Base-by-base conservation (phyloP, 2,888 invertebrate genomes). In the Trichacis sp. region DNA sequence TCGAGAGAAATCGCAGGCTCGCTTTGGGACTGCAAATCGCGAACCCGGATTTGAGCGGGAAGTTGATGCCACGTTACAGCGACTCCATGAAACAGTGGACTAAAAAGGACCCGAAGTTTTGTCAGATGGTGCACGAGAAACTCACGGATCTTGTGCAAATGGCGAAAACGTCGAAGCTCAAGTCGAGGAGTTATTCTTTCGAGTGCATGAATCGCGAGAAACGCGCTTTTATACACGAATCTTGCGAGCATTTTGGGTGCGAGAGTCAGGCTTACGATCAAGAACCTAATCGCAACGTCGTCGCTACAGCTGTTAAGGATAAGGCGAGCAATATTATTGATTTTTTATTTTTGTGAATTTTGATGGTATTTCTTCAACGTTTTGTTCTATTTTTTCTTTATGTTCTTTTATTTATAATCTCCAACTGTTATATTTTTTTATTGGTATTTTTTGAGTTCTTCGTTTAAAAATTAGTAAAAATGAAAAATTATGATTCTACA, bases 281-380 rank as follows among this genome's bases (percentile, higher is more conserved):
- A 15, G 97, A 97, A 80, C 98, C 98, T 0, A 96, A 97, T 82
- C 88, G 97, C 67, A 98, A 97, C 86, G 93, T 98, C 12, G 94
- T 96, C n/a, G 95, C 94, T 18, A 96, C 95, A 12, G 96, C 96
- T 49, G 89, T 89, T 59, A 91, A 87, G 82, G 93, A 92, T 73
- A 92, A 90, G 88, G 93, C 92, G 77, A 58, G 24, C 3, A 24
- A 24, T 5, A 24, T 24, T 3, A 24, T 24, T 24, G 24, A 24
- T 24, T 24, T 24, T 24, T 24, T 24, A 24, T 24, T 24, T n/a
- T n/a, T n/a, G n/a, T n/a, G n/a, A n/a, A n/a, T n/a, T n/a, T n/a
- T n/a, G n/a, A n/a, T n/a, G n/a, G n/a, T n/a, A n/a, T n/a, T n/a
- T n/a, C n/a, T n/a, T n/a, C n/a, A n/a, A n/a, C n/a, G n/a, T n/a